Conservation (phyloP, 2,888 invertebrate genomes). For the Coremacera marginata region DNA sequence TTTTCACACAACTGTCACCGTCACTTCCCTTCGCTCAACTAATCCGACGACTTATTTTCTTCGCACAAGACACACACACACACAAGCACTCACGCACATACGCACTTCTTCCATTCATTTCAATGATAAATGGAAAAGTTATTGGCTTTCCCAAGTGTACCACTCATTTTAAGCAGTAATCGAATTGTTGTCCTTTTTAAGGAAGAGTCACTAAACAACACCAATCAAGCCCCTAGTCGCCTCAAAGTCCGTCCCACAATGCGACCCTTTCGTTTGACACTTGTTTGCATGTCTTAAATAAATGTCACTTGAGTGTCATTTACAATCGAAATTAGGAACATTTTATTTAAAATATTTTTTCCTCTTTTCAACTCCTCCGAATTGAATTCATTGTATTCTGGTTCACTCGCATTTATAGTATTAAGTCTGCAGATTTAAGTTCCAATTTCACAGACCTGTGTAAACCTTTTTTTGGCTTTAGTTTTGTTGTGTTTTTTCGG, state of each 20-base stretch:
- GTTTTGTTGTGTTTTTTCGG: slow-evolving; percentile 6
- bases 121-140: slow-evolving; percentile 24
- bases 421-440: slow-evolving; percentile 1
- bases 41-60: no score
- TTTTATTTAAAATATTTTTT: neutral
- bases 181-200: slow-evolving; percentile 19
- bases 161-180: slow-evolving; percentile 2
- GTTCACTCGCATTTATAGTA: no score
- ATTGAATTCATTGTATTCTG: neutral
- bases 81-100: neutral
- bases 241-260: neutral
- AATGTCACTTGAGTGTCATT: slow-evolving; percentile 50
- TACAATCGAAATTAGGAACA: slow-evolving; percentile 43
- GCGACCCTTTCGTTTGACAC: slow-evolving; percentile 28
- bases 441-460: neutral
- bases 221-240: neutral
- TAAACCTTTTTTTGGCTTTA: neutral
- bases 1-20: no score
- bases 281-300: slow-evolving; percentile 49
- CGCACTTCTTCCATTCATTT: neutral
- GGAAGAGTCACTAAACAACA: neutral
- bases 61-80: neutral
- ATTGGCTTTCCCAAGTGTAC: slow-evolving; percentile 13
- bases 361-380: neutral
- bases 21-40: no score